Evolutionary conservation across 2,888 invertebrate genomes (phyloP).

Genomic region (Drosophila kambysellisi): DNA sequence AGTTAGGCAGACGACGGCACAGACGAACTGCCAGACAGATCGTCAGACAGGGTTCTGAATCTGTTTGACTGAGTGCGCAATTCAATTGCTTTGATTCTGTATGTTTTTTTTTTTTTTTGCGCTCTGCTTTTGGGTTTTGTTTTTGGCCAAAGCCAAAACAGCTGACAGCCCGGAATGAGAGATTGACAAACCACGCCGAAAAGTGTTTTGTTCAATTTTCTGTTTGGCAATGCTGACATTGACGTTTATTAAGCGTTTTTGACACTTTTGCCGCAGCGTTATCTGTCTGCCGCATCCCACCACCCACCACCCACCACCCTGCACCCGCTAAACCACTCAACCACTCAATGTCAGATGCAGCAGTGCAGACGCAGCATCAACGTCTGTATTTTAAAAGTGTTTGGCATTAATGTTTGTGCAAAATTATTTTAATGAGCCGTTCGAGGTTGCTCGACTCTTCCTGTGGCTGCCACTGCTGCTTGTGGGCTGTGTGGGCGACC

Average conservation of each 20-base stretch:
- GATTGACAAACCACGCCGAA: conserved; percentile 55
- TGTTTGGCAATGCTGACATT: conserved; percentile 76
- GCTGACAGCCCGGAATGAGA: conserved; percentile 33
- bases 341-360: conserved; percentile 76
- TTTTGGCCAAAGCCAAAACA: conserved; percentile 45
- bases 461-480: neutral
- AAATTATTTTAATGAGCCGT: conserved; percentile 76
- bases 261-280: conserved; percentile 72
- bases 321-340: conserved; percentile 52
- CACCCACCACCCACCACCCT: conserved; percentile 1
- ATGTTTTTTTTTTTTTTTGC: conserved; percentile 18
- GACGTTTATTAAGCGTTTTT: conserved; percentile 81
- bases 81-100: conserved; percentile 76
- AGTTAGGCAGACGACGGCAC: conserved; percentile 9
- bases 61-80: conserved; percentile 67
- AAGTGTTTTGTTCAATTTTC: conserved; percentile 73
- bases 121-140: conserved; percentile 31
- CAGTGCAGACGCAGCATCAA: conserved; percentile 56
- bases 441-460: conserved; percentile 32
- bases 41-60: conserved; percentile 11
- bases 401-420: conserved; percentile 75
- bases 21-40: neutral
- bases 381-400: conserved; percentile 62
- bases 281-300: conserved; percentile 41
- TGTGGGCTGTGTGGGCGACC: neutral